Evolutionary conservation across 2,888 invertebrate genomes (phyloP), one percentile per base, ranked within the genome.

Genomic region (Gibbula magus): DNA sequence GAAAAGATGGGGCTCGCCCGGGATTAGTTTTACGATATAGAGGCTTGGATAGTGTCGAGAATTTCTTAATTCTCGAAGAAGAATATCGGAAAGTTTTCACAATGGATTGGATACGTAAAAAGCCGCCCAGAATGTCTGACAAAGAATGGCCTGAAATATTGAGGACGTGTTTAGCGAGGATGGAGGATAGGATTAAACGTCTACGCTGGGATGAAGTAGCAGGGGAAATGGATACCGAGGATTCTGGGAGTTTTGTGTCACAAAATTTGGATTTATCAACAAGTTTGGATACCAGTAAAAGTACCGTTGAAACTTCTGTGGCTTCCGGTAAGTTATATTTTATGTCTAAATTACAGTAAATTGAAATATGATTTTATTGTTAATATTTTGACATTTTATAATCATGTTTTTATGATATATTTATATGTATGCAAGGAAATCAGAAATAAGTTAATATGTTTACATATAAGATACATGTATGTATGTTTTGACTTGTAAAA

Each of bases 121-220:
- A 70, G 20, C 70, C 70, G 18, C 70, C 70, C 10, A 70, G 35
- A 70, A 39, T 35, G 35, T 32, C 29, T 35, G 70, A 70, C 35
- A 32, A 70, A 39, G 70, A 70, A 35, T 70, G 70, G 70, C 70
- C 84, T 22, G 66, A 77, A 61, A 61, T 83, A 29, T 79, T 88
- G n/a, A 80, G 81, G 45, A 79, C 75, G 51, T 87, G 86, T 76
- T 76, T 88, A 13, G 81, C 81, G 5, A 54, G 70, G 22, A 81
- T 88, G 25, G 86, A 86, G 70, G 87, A 87, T 18, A 85, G 85
- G 77, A 83, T 86, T 8, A 82, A 86, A 32, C 83, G 81, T 20
- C 77, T 88, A 67, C 77, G 84, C 53, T 85, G 87, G 86, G 84
- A 88, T 75, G 86, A 86, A 53, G 80, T 84, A n/a, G 77, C 77